A percentile compares a stretch with the other conserved stretches of the same genome.
phyloP scores from a whole-genome alignment of 2,888 invertebrate genomes.

The Cheilosia urbana region DNA sequence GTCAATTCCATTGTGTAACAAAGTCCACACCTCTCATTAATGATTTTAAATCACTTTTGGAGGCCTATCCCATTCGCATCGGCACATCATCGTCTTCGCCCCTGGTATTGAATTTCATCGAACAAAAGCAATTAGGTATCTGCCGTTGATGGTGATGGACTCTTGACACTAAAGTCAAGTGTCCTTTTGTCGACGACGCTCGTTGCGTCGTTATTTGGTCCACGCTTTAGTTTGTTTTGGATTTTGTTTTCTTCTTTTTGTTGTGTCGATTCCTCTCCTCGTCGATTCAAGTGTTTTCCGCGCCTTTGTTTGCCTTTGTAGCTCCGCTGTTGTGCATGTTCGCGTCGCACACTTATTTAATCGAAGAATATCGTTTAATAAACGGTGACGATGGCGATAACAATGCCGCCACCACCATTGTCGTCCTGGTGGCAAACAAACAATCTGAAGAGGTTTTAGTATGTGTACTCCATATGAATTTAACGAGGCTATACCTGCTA shows the following conservation, averaged over 20 bases:
- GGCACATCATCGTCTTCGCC: not conserved
- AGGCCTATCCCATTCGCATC: constrained; percentile 20
- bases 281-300: constrained; percentile 51
- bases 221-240: constrained; percentile 39
- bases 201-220: constrained; percentile 56
- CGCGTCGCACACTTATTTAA: constrained; percentile 51
- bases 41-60: constrained; percentile 44
- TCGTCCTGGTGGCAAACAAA: constrained; percentile 60
- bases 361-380: constrained; percentile 69
- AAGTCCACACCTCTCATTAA: constrained; percentile 65
- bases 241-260: constrained; percentile 13
- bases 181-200: constrained; percentile 67
- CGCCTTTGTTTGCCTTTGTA: constrained; percentile 71
- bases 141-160: constrained; percentile 71
- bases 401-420: constrained; percentile 37
- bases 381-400: constrained; percentile 61
- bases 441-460: constrained; percentile 63
- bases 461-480: not conserved
- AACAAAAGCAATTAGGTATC: constrained; percentile 75
- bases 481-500: constrained; percentile 19
- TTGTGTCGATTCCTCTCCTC: constrained; percentile 11
- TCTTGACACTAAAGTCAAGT: constrained; percentile 75
- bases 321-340: constrained; percentile 46
- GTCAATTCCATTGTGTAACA: constrained; percentile 28
- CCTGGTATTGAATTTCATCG: constrained; percentile 38